Percentiles rank a stretch among this genome's conserved stretches.
These are phyloP conservation scores for Penaeus japonicus DNA, from an alignment of 1,140 invertebrate genomes.

Conservation along the genomic window DNA sequence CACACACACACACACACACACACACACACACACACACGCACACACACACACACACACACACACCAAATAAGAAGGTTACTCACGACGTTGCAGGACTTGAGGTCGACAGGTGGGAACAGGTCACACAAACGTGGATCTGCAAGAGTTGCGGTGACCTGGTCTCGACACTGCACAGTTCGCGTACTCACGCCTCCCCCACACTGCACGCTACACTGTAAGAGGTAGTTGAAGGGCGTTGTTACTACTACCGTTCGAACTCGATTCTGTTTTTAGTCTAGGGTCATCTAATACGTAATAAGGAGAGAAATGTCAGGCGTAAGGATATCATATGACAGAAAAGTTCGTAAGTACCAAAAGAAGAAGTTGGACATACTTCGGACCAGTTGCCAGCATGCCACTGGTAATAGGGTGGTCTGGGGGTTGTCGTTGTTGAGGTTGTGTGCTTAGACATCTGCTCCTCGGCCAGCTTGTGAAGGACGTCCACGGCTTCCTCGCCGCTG, in stretches of 20 bases:
- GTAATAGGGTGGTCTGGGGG: slow-evolving; percentile 38
- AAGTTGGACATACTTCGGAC: slow-evolving; percentile 55
- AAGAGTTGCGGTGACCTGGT: neutral
- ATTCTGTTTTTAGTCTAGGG: neutral
- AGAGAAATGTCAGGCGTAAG: neutral
- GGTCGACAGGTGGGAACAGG: neutral
- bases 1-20: too few relatives aligned
- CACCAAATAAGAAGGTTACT: neutral
- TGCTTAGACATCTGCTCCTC: slow-evolving; percentile 25
- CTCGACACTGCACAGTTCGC: neutral
- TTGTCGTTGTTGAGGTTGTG: slow-evolving; percentile 20
- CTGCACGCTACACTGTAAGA: slow-evolving; percentile 31
- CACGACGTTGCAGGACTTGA: slow-evolving; percentile 39
- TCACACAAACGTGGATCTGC: slow-evolving; percentile 7
- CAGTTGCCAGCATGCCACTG: slow-evolving; percentile 59
- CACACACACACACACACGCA: too few relatives aligned
- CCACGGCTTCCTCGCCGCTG: slow-evolving; percentile 55
- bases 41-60: too few relatives aligned
- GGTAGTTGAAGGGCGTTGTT: neutral
- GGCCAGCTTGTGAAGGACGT: slow-evolving; percentile 47
- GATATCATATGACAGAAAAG: neutral
- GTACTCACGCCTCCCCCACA: slow-evolving; percentile 24
- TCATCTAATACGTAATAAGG: neutral
- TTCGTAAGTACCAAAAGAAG: neutral
- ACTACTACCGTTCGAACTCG: neutral